A percentile compares a stretch with the other conserved stretches of the same genome.
phyloP scores from a whole-genome alignment of 2,113 vertebrate species.

The Bos indicus region DNA sequence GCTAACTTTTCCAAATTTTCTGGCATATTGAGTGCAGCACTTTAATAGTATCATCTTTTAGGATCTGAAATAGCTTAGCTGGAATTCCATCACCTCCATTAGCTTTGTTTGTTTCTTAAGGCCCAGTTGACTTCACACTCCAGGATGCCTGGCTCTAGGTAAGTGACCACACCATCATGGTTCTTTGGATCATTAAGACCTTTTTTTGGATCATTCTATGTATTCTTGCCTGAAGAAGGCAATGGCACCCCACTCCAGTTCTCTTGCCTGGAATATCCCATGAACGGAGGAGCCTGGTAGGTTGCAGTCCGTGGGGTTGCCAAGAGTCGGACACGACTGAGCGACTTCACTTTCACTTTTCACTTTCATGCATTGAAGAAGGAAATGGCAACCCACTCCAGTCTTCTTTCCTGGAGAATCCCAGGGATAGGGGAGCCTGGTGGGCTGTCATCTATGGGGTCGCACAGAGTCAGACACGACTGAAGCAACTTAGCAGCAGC shows the following conservation, averaged over 20 bases:
- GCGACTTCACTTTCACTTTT: too few relatives aligned
- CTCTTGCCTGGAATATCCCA: too few relatives aligned
- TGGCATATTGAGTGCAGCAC: not conserved
- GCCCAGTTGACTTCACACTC: not conserved
- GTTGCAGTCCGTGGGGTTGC: too few relatives aligned
- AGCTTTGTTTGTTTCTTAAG: not conserved
- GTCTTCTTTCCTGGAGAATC: too few relatives aligned
- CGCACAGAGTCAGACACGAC: too few relatives aligned
- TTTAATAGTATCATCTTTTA: not conserved
- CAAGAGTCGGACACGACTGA: rapidly evolving
- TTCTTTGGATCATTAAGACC: not conserved
- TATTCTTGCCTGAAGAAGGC: not conserved
- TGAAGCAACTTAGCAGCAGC: too few relatives aligned
- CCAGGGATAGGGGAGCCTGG: too few relatives aligned
- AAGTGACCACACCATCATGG: not conserved
- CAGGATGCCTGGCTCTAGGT: not conserved
- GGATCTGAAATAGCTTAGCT: not conserved
- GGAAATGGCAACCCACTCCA: too few relatives aligned
- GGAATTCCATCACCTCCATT: not conserved
- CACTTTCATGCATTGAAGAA: too few relatives aligned
- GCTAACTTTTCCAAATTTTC: not conserved
- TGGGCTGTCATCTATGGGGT: too few relatives aligned
- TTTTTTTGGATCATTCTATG: not conserved
- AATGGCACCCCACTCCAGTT: too few relatives aligned
- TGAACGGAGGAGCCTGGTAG: too few relatives aligned